Evolutionary conservation across 2,888 invertebrate genomes (phyloP).

Genomic region (Anoplius nigerrimus): DNA sequence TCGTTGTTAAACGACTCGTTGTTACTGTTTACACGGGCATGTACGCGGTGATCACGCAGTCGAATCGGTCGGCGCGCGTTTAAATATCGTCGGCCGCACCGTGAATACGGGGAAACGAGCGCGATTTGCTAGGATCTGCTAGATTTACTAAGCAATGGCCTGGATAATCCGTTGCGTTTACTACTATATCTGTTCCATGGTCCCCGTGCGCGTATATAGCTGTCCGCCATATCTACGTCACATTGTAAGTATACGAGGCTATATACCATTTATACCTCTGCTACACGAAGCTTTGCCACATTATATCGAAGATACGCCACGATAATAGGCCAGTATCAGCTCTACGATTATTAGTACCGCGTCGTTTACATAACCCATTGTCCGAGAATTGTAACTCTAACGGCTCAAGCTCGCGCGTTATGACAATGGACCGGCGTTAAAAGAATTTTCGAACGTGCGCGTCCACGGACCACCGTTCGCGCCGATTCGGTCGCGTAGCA

Average conservation of each 20-base stretch:
- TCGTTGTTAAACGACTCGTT: slow-evolving; percentile 44
- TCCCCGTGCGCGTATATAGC: slow-evolving; percentile 13
- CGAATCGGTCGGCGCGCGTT: slow-evolving; percentile 38
- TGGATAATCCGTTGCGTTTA: slow-evolving; percentile 60
- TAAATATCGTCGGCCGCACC: slow-evolving; percentile 50
- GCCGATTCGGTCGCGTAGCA: too few relatives aligned
- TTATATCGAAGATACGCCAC: slow-evolving; percentile 8
- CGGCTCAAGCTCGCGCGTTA: too few relatives aligned
- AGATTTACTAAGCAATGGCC: slow-evolving; percentile 62
- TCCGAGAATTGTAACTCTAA: too few relatives aligned
- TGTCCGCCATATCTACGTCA: slow-evolving; percentile 14
- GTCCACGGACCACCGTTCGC: too few relatives aligned
- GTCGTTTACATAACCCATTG: too few relatives aligned
- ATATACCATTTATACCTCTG: slow-evolving; percentile 20
- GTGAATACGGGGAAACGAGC: slow-evolving; percentile 49
- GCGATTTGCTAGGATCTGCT: slow-evolving; percentile 57
- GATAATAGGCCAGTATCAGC: background rate
- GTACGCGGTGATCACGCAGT: slow-evolving; percentile 27
- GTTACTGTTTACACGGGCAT: slow-evolving; percentile 31
- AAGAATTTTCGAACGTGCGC: too few relatives aligned
- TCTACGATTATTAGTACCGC: background rate
- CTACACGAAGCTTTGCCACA: slow-evolving; percentile 6
- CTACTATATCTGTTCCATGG: slow-evolving; percentile 27
- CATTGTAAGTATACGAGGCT: slow-evolving; percentile 30
- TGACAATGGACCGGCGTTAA: too few relatives aligned